Base-by-base conservation (phyloP, 2,797 vertebrate genomes). In the Heliangelus exortis region DNA sequence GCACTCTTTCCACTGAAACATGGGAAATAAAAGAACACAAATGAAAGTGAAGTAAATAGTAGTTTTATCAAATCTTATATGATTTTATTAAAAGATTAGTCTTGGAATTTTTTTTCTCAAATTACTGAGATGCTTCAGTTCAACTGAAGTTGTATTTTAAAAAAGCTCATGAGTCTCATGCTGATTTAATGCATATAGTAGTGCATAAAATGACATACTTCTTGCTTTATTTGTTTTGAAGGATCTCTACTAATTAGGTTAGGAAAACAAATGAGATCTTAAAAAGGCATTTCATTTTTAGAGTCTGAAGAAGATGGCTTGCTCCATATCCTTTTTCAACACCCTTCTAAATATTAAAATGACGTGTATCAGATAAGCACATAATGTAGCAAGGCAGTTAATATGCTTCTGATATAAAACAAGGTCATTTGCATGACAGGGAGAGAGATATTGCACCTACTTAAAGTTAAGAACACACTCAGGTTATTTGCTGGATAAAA, bases 211-310 rank as follows among this genome's bases (percentile, higher is more conserved):
- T 20, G 68, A 4, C 15, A 74, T 31, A 33, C 1, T 48, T 66
- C 72, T 41, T 18, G 31, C 22, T 75, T 83, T 72, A 28, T 82
- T 92, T 87, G 18, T 80, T 86, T 82, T 75, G 45, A 78, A 88
- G 22, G 1, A 2, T 76, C 4, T 51, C 19, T 91, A n/a, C 17
- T 63, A 85, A 33, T 82, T n/a, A 57, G 13, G 15, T 17, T 41
- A 66, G 45, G 22, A 89, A 81, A 76, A 73, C 3, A 82, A 91
- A 74, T 3, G 7, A 59, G 16, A 69, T 63, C 73, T 87, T 36
- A 2, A 58, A 71, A 87, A 79, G 4, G 21, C 14, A 33, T 67
- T 81, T 90, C 3, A 68, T 33, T 78, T 84, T 84, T 41, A 76
- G 22, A 76, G 4, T 19, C 45, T 75, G 25, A 80, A 81, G 15